Base-by-base conservation (phyloP, 2,113 vertebrate genomes). In the Pseudolaguvia tuberculata region DNA sequence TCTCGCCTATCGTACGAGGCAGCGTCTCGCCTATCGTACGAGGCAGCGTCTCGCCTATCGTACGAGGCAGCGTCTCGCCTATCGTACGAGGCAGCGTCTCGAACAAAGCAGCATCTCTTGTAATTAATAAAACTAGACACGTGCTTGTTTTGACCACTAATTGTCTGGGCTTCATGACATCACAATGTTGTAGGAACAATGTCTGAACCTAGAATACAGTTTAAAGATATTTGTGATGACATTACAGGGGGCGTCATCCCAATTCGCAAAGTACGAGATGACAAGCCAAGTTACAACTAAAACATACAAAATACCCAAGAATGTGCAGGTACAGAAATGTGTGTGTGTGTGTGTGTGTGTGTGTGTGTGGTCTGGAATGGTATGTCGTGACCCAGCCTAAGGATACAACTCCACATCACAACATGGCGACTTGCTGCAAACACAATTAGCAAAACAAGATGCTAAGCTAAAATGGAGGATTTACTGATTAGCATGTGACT, bases 381-480 rank as follows among this genome's bases (percentile, higher is more conserved):
- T 29, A 31, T 18, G 61, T 18, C 59, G 65, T 20, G 48, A 65
- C 55, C 48, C 17, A 23, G 48, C 48, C 79, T 73, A 29, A 45
- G 25, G 79, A 78, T 56, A 31, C 75, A 4, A 1, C 58, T 62
- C 20, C 12, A 50, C 5, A 52, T 17, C 84, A 77, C 53, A 75
- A n/a, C 48, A 29, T 57, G 20, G 66, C 53, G 73, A 63, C 72
- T 82, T 66, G 12, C 58, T 78, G 72, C 51, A 81, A 73, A 63
- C 42, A 15, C 35, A 55, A 84, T 79, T 68, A 81, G 15, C 63
- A 65, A 58, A 69, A 81, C 73, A 63, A 25, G 70, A 68, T 52
- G n/a, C 20, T 2, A 31, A 21, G 48, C 23, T 48, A 52, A 21
- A 51, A 20, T 48, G 59, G 42, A 5, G 8, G 25, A 48, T 4